phyloP scores from a whole-genome alignment of 2,797 vertebrate genomes.

The Vireo griseus region DNA sequence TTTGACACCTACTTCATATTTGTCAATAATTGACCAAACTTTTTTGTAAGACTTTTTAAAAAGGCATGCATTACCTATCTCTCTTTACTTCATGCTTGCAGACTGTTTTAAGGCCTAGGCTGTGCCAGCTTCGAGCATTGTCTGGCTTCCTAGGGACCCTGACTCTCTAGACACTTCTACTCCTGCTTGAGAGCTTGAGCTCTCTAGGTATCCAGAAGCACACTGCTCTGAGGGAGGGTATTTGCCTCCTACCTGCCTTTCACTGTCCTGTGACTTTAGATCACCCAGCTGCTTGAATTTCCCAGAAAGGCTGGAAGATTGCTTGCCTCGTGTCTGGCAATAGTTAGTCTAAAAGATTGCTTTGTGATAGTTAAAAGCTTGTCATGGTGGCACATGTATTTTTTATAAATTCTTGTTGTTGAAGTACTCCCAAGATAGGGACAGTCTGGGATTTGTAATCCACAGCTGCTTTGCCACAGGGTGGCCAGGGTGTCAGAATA shows the following conservation, averaged over 20 bases:
- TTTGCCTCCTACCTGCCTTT: not conserved
- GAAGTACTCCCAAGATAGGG: not conserved
- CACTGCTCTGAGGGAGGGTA: not conserved
- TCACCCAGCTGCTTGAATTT: not conserved
- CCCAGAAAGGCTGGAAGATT: not conserved
- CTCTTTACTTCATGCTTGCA: not conserved
- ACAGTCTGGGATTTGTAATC: not conserved
- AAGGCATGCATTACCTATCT: rapidly evolving
- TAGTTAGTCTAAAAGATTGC: not conserved
- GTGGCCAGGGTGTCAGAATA: not conserved
- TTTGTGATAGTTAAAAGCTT: not conserved
- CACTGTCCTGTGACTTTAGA: not conserved
- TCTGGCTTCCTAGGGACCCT: not conserved
- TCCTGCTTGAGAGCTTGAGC: not conserved
- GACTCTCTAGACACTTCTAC: not conserved
- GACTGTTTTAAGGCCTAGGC: not conserved
- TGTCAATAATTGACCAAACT: not conserved
- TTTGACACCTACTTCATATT: not conserved
- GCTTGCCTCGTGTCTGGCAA: not conserved
- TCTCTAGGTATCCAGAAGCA: not conserved
- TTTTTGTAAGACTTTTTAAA: not conserved
- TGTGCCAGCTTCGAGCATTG: not conserved
- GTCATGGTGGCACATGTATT: not conserved
- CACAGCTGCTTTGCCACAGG: not conserved
- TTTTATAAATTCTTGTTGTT: not conserved